Evolutionary conservation across 2,113 vertebrate species (phyloP).

Genomic region (human): DNA sequence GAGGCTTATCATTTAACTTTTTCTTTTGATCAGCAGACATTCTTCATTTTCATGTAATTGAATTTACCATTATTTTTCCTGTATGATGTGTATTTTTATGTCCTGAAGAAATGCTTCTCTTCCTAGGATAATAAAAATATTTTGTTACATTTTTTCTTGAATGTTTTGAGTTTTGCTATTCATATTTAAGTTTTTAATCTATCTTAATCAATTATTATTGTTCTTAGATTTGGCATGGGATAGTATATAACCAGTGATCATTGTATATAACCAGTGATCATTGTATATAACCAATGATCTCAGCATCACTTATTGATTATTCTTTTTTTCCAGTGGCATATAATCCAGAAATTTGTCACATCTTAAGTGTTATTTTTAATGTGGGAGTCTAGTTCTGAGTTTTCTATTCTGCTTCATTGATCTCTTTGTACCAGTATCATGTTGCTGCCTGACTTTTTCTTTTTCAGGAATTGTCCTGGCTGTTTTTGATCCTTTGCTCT

Average conservation of each 20-base stretch:
- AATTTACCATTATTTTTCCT: not conserved
- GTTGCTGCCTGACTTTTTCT: not conserved
- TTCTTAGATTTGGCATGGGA: not conserved
- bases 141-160: not conserved
- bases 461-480: not conserved
- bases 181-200: not conserved
- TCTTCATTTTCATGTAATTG: not conserved
- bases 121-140: not conserved
- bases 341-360: not conserved
- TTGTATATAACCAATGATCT: not conserved
- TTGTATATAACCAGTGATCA: not conserved
- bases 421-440: not conserved
- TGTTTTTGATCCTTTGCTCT: not conserved
- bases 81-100: not conserved
- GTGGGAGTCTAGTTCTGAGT: not conserved
- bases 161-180: slow-evolving; percentile 22
- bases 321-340: not conserved
- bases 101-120: not conserved
- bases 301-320: not conserved
- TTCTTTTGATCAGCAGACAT: not conserved
- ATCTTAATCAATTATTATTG: not conserved
- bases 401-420: not conserved
- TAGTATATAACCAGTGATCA: not conserved
- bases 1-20: not conserved
- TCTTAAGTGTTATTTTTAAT: not conserved